A percentile compares a stretch with the other conserved stretches of the same genome.
Evolutionary conservation across 1,140 invertebrate species (phyloP).

Genomic region (Oppia nitens): DNA sequence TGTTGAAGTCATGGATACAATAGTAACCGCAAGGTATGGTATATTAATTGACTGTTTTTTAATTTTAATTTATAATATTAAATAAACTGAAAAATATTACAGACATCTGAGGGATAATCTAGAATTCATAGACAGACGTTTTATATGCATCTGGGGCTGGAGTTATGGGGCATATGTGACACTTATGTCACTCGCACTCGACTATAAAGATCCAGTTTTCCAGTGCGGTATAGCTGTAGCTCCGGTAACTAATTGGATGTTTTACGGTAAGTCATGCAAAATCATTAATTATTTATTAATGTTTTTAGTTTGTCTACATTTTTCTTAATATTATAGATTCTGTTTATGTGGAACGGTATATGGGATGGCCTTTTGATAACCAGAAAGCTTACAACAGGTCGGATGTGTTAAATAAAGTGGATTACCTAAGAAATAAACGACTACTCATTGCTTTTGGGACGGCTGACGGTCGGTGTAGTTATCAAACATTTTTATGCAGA

Average conservation of each 20-base stretch:
- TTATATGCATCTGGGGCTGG: slow-evolving; percentile 51
- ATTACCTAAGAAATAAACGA: slow-evolving; percentile 59
- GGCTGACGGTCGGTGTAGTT: slow-evolving; percentile 41
- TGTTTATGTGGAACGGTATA: slow-evolving; percentile 78
- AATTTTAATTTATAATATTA: too few species aligned
- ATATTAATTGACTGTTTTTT: too few species aligned
- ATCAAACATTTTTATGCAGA: background rate
- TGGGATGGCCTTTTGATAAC: slow-evolving; percentile 59
- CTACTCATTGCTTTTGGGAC: slow-evolving; percentile 75
- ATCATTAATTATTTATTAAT: background rate
- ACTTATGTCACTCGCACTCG: slow-evolving; percentile 52
- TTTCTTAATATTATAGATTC: slow-evolving; percentile 48
- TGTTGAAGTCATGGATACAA: slow-evolving; percentile 71
- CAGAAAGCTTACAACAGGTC: slow-evolving; percentile 59
- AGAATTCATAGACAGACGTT: slow-evolving; percentile 50
- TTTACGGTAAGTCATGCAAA: slow-evolving; percentile 52
- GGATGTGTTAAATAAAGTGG: slow-evolving; percentile 46
- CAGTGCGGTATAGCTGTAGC: slow-evolving; percentile 78
- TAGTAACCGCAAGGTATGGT: slow-evolving; percentile 50
- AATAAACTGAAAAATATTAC: slow-evolving; percentile 21
- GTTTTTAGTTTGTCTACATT: slow-evolving; percentile 6
- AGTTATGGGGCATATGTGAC: slow-evolving; percentile 51
- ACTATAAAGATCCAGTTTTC: slow-evolving; percentile 40
- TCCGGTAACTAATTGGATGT: slow-evolving; percentile 77
- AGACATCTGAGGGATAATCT: slow-evolving; percentile 50